Percentiles rank a stretch among this genome's conserved stretches.
Conservation (phyloP, 2,888 invertebrate genomes). For the Latrodectus elegans region DNA sequence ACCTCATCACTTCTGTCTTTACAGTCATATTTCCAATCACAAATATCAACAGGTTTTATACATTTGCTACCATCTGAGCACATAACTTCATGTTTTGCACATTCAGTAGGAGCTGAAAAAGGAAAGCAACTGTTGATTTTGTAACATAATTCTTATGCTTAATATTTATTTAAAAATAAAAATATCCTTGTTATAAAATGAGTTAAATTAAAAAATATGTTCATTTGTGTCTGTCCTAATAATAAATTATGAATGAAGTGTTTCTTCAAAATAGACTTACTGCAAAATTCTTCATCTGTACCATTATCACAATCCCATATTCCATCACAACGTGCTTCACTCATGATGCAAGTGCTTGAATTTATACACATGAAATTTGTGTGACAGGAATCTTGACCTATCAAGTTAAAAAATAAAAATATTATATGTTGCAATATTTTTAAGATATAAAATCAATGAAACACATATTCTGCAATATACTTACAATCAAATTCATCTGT, state of each 20-base stretch:
- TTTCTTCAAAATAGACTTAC: conserved; percentile 74
- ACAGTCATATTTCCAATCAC: conserved; percentile 71
- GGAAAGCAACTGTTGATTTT: not conserved
- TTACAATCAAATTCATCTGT: conserved; percentile 68
- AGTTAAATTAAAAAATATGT: not conserved
- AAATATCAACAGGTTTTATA: conserved; percentile 70
- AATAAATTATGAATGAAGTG: not conserved
- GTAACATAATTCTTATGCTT: too few species aligned
- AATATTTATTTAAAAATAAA: too few species aligned
- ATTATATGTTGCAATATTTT: not conserved
- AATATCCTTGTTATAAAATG: too few species aligned
- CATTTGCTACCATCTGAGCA: conserved; percentile 70
- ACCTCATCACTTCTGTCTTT: conserved; percentile 71
- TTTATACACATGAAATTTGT: conserved; percentile 70
- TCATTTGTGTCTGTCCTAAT: too few species aligned
- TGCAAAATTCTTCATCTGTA: conserved; percentile 82
- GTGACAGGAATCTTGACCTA: conserved; percentile 61
- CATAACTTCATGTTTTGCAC: conserved; percentile 68
- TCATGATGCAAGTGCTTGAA: conserved; percentile 78
- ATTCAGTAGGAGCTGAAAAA: conserved; percentile 60
- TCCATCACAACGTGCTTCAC: conserved; percentile 80
- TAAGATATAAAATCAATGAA: not conserved
- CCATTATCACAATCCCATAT: conserved; percentile 82
- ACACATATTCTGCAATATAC: not conserved
- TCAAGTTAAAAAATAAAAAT: not conserved